Base-by-base conservation (phyloP, 2,797 vertebrate genomes). In the Xyrichtys novacula region DNA sequence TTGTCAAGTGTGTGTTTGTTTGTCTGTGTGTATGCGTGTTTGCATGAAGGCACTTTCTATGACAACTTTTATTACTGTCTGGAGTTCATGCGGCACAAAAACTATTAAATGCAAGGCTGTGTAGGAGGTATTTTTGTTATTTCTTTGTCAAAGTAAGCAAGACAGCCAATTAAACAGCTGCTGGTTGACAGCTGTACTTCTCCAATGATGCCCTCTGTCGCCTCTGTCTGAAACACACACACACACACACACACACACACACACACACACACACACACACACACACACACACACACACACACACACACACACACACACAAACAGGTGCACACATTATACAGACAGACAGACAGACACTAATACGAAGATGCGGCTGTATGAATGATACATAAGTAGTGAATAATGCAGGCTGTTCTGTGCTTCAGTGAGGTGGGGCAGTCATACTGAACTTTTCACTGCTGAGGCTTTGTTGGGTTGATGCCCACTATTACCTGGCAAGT, bases 301-400 rank as follows among this genome's bases (percentile, higher is more conserved):
- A 25, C 50, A 63, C 26, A 76, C 53, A 54, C 44, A 54, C 40
- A 63, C 52, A 43, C 49, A 65, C 59, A 73, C 42, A 49, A 39
- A 55, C 44, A 38, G 36, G 22, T 52, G 22, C 42, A 11, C 42
- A 53, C 32, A 39, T 44, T n/a, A 38, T 14, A 56, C 44, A 57
- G 44, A 44, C 47, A 58, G 56, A 44, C 57, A 64, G 40, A 34
- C 64, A 63, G 28, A 65, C 61, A 34, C 61, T 54, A 32, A 58
- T 34, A 61, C 46, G 28, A 19, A 54, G 11, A 68, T 32, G 19
- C 22, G 5, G 54, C 32, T 59, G 54, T 59, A 90, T 89, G 70
- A 90, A 90, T 87, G 85, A 91, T 89, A 84, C 59, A 89, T 87
- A 77, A 81, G 80, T 23, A 26, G 74, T 90, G 70, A 90, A 88